Percentiles rank a stretch among this genome's conserved stretches.
These are phyloP conservation scores for Diploscapter pachys DNA, from an alignment of 1,140 invertebrate genomes.

Conservation along the genomic window DNA sequence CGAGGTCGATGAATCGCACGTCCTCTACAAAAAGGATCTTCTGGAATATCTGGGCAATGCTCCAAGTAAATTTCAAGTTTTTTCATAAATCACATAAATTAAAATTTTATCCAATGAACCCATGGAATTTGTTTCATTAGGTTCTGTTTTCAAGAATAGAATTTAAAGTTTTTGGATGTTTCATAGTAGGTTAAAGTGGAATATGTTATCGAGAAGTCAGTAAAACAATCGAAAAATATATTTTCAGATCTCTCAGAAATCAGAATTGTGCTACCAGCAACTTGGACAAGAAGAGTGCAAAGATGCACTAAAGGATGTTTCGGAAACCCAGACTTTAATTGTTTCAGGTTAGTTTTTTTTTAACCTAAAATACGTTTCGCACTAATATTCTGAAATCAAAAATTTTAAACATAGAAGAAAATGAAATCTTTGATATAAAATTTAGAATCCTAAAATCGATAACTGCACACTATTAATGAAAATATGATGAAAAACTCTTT, in stretches of 20 bases:
- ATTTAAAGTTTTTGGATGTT: too few relatives aligned
- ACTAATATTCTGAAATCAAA: not conserved
- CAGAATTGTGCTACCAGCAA: conserved; percentile 20
- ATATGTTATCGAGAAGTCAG: not conserved
- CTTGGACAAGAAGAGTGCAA: conserved; percentile 6
- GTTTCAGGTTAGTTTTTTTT: conserved; percentile 16
- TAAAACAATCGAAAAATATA: not conserved
- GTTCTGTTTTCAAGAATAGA: too few relatives aligned
- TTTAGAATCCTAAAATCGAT: too few relatives aligned
- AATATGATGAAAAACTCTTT: too few relatives aligned
- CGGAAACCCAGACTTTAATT: conserved; percentile 24
- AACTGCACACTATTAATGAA: too few relatives aligned
- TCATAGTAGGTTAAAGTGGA: too few relatives aligned
- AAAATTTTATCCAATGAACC: too few relatives aligned
- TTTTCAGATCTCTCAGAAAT: conserved; percentile 19
- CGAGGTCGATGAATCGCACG: conserved; percentile 29
- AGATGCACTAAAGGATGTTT: conserved; percentile 26
- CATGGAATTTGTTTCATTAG: too few relatives aligned
- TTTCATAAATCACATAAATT: too few relatives aligned
- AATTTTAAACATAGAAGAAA: not conserved
- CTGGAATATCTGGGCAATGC: conserved; percentile 15
- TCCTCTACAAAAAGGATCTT: conserved; percentile 29
- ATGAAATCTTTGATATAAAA: too few relatives aligned
- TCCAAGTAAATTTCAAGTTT: conserved; percentile 1
- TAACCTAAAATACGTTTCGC: too few relatives aligned